Evolutionary conservation across 2,888 invertebrate genomes (phyloP).

Genomic region (Colostygia pectinataria): DNA sequence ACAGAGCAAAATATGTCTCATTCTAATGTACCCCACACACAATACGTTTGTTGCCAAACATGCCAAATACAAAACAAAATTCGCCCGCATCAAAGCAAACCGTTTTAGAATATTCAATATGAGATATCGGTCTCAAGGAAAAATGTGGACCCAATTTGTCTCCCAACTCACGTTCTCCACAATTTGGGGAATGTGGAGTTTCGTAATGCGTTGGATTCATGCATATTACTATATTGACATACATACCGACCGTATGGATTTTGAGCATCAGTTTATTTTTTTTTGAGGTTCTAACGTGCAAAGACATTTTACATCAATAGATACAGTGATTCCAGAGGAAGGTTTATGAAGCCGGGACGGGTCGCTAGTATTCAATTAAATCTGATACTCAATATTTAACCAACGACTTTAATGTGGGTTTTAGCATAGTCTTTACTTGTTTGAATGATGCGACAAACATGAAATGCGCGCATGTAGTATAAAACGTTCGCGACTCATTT

Average conservation of each 20-base stretch:
- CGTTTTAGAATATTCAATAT: conserved; percentile 52
- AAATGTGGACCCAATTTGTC: conserved; percentile 60
- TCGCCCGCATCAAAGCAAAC: conserved; percentile 41
- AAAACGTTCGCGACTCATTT: no score
- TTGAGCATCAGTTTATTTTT: neutral
- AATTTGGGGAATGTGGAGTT: conserved; percentile 60
- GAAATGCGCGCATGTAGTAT: no score
- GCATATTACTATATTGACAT: conserved; percentile 54
- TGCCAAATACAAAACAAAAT: conserved; percentile 28
- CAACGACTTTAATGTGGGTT: no score
- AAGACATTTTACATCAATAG: no score
- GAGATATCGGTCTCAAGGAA: conserved; percentile 50
- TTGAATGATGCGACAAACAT: no score
- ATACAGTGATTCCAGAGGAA: no score
- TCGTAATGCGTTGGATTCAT: conserved; percentile 55
- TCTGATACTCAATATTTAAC: no score
- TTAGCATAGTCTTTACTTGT: no score
- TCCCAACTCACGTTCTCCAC: conserved; percentile 57
- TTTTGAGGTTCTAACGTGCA: no score
- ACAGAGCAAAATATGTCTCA: conserved; percentile 15
- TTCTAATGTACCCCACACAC: conserved; percentile 10
- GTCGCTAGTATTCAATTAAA: no score
- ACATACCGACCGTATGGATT: conserved; percentile 37
- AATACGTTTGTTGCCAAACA: conserved; percentile 24
- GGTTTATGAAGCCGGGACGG: no score